Percentiles rank a stretch among this genome's conserved stretches.
These are phyloP conservation scores for Tineola bisselliella DNA, from an alignment of 2,888 invertebrate species.

Conservation along the genomic window DNA sequence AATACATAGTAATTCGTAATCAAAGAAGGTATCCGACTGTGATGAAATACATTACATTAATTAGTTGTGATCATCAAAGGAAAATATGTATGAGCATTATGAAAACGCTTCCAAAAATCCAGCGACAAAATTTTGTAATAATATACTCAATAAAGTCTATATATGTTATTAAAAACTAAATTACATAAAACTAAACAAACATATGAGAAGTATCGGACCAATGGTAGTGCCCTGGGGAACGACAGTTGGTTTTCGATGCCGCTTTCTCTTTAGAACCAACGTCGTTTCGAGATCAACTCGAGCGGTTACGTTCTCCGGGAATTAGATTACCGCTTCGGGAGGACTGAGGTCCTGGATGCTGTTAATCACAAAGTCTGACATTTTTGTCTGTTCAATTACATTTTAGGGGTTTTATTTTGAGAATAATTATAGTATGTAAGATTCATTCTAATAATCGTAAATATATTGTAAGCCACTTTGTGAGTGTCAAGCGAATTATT, in stretches of 20 bases:
- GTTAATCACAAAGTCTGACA: not conserved
- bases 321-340: constrained; percentile 13
- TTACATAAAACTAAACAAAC: not conserved
- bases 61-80: constrained; percentile 8
- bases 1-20: constrained; percentile 12
- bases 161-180: not conserved
- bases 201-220: not conserved
- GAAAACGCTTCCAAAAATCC: not conserved
- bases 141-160: not conserved
- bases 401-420: too few species aligned
- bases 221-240: not conserved
- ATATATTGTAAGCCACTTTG: not conserved
- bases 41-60: constrained; percentile 10
- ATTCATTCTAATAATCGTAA: too few species aligned
- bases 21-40: constrained; percentile 13
- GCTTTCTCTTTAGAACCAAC: not conserved
- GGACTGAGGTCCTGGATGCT: not conserved
- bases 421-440: too few species aligned
- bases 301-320: constrained; percentile 13
- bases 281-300: constrained; percentile 12
- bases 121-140: not conserved
- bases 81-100: not conserved
- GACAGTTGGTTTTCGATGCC: not conserved
- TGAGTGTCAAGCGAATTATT: not conserved
- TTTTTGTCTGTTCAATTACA: not conserved